phyloP scores from a whole-genome alignment of 1,140 invertebrate genomes.

The Cydia splendana region DNA sequence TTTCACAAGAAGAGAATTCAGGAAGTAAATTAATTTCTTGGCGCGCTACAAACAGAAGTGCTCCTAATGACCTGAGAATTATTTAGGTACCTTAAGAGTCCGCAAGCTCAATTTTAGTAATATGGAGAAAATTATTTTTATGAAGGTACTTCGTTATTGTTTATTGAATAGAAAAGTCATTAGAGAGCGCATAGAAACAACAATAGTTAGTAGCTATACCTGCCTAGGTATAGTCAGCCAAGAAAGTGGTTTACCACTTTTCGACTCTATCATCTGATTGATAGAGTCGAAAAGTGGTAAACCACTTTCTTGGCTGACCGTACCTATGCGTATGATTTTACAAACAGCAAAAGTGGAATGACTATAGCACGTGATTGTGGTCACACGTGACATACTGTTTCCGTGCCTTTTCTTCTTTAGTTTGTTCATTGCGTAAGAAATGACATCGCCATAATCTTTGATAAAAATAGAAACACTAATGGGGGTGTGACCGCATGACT shows the following conservation, averaged over 20 bases:
- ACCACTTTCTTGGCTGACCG: too few species aligned
- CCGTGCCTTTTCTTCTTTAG: not conserved
- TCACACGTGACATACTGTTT: conserved; percentile 5
- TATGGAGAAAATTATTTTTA: too few species aligned
- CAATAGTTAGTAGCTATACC: too few species aligned
- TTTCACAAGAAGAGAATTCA: conserved; percentile 34
- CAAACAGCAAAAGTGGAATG: not conserved
- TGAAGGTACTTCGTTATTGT: too few species aligned
- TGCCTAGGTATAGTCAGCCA: too few species aligned
- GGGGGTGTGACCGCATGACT: not conserved
- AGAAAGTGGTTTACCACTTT: too few species aligned
- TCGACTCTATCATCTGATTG: too few species aligned
- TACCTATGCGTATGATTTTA: not conserved
- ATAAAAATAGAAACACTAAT: not conserved
- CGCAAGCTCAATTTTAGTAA: too few species aligned
- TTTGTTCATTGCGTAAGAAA: not conserved
- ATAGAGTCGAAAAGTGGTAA: too few species aligned
- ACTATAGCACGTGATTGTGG: not conserved
- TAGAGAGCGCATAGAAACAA: too few species aligned
- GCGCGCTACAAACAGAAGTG: not conserved
- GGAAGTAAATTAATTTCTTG: conserved; percentile 6
- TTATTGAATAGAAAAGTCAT: too few species aligned
- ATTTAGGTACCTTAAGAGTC: too few species aligned
- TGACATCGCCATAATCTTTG: not conserved
- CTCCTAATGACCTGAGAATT: not conserved